Evolutionary conservation across 1,140 invertebrate species (phyloP).

Genomic region (Rhagoletis zephyria): DNA sequence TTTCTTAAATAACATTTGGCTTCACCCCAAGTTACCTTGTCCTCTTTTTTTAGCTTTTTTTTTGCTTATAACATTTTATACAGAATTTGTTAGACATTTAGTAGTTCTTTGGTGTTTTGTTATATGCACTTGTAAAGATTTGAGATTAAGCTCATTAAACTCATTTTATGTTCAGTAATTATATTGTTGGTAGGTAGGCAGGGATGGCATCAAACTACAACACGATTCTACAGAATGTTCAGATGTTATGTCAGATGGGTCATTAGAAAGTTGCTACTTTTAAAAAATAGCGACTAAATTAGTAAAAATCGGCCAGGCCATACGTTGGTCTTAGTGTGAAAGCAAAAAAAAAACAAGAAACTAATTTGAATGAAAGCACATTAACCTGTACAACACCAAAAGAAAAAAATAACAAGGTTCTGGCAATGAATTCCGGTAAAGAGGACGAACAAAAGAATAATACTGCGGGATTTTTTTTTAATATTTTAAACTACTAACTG

Average conservation of each 20-base stretch:
- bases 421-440: too few relatives aligned
- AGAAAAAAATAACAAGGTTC: too few relatives aligned
- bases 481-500: too few relatives aligned
- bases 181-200: constrained; percentile 21
- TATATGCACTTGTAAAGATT: constrained; percentile 17
- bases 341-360: too few relatives aligned
- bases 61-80: neutral
- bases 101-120: neutral
- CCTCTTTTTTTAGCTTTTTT: neutral
- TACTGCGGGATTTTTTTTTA: too few relatives aligned
- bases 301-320: too few relatives aligned
- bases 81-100: constrained; percentile 9
- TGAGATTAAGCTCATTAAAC: constrained; percentile 46
- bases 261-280: too few relatives aligned
- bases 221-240: neutral
- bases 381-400: too few relatives aligned
- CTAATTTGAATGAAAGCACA: too few relatives aligned
- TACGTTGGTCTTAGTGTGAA: too few relatives aligned
- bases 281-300: too few relatives aligned
- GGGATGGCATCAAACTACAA: neutral
- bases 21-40: neutral
- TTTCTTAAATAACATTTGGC: neutral
- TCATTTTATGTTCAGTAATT: constrained; percentile 13
- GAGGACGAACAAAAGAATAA: too few relatives aligned
- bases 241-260: neutral